phyloP scores from a whole-genome alignment of 2,888 invertebrate genomes.

The Polyploca ridens region DNA sequence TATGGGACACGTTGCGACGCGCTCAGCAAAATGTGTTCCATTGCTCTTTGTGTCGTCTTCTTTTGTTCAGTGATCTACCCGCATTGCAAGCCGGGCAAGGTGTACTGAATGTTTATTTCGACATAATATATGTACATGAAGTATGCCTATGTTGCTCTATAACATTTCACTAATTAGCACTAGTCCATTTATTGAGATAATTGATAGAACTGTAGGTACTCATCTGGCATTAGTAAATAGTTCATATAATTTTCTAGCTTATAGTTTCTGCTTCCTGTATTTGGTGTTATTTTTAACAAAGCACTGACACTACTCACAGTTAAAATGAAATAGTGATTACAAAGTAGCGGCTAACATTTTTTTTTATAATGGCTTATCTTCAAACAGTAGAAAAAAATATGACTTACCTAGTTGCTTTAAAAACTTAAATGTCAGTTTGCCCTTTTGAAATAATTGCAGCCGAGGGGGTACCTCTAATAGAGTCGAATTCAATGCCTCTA shows the following conservation, averaged over 20 bases:
- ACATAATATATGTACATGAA: conserved; percentile 11
- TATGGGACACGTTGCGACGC: conserved; percentile 75
- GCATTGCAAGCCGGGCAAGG: conserved; percentile 49
- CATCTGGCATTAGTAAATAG: too few species aligned
- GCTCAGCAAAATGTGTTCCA: conserved; percentile 76
- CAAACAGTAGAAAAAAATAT: neutral
- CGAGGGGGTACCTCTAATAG: too few species aligned
- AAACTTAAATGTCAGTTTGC: neutral
- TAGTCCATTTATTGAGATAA: too few species aligned
- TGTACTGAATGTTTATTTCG: conserved; percentile 26
- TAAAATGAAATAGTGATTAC: too few species aligned
- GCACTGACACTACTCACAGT: too few species aligned
- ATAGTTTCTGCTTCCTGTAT: too few species aligned
- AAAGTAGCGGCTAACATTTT: too few species aligned
- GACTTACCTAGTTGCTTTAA: neutral
- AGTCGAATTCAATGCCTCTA: too few species aligned
- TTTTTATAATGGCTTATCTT: neutral
- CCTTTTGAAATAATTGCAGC: neutral
- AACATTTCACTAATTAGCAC: neutral
- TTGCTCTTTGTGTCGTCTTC: conserved; percentile 78
- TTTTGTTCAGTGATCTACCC: conserved; percentile 77
- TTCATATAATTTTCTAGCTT: too few species aligned
- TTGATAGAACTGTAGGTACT: too few species aligned
- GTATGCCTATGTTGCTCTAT: too few species aligned
- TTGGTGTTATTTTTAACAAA: too few species aligned